Conservation (phyloP, 2,888 invertebrate genomes). For the Boloria selene region DNA sequence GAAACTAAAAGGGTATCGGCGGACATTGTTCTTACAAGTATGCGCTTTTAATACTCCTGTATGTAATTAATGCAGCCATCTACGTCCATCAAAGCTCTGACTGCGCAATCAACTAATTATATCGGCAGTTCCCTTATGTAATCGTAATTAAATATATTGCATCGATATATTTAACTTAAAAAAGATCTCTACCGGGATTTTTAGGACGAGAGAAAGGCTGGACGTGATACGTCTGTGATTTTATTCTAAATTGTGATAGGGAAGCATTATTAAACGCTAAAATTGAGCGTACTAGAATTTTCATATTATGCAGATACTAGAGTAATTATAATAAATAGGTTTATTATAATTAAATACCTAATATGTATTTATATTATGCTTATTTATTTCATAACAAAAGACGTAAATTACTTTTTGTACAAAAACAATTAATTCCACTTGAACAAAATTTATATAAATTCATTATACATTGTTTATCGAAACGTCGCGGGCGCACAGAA, state of each 20-base stretch:
- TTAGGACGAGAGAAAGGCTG: too few relatives aligned
- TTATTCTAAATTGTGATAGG: too few relatives aligned
- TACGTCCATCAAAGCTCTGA: slow-evolving; percentile 24
- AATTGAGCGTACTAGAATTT: too few relatives aligned
- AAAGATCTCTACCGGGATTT: not conserved
- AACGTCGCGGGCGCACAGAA: slow-evolving; percentile 37
- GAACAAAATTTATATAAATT: slow-evolving; percentile 31
- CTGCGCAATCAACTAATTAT: slow-evolving; percentile 23
- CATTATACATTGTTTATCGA: slow-evolving; percentile 37
- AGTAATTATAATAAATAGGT: too few relatives aligned
- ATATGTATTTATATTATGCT: not conserved
- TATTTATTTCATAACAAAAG: not conserved
- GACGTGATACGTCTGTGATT: too few relatives aligned
- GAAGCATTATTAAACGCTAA: too few relatives aligned
- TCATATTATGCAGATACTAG: too few relatives aligned
- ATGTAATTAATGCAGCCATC: slow-evolving; percentile 26
- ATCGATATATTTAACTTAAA: slow-evolving; percentile 6
- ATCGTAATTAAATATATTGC: slow-evolving; percentile 19
- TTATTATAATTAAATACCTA: too few relatives aligned
- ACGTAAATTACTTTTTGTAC: not conserved
- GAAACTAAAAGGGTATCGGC: slow-evolving; percentile 10
- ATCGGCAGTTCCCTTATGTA: slow-evolving; percentile 25
- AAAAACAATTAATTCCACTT: slow-evolving; percentile 23
- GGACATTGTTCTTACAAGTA: slow-evolving; percentile 21
- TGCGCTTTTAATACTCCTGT: slow-evolving; percentile 23